Base-by-base conservation (phyloP, 1,140 invertebrate species). In the Drosophila nannoptera region DNA sequence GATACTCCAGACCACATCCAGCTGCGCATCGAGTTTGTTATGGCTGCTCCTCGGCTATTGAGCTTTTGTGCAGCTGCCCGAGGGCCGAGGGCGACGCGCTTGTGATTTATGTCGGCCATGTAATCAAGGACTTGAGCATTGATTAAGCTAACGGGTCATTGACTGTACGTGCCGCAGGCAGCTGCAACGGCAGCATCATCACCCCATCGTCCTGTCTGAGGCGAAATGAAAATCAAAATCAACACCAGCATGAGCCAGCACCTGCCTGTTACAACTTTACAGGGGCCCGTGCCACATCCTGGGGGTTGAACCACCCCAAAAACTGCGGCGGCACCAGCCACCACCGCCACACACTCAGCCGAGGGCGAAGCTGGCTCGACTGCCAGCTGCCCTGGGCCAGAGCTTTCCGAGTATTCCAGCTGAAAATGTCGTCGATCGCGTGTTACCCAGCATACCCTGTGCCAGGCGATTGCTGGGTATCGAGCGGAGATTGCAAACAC, bases 81-180 rank as follows among this genome's bases (percentile, higher is more conserved):
- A 49, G 33, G 36, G 60, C 42, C 11, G 9, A 49, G 33, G 36
- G 60, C 72, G 61, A 40, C 32, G 43, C 58, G 46, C 56, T 63
- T 77, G 50, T 78, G 78, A 84, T 83, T 83, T 84, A 86, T 84
- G 80, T 84, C 80, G 80, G 67, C 73, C 76, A 86, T 86, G 80
- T 86, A 84, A 84, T 86, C 73, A 69, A 59, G 53, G 46, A 11
- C 35, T 50, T 46, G 11, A 42, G 46, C 68, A 73, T 66, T 84
- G 80, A 84, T 84, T 84, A 86, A 84, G 80, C 81, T 86, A 78
- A 62, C 70, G 62, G 80, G 80, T 84, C 80, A 69, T 86, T 84
- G 77, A 81, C 77, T 81, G 69, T 58, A 42, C 52, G n/a, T 7
- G 12, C n/a, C 40, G 6, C 56, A 56, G 73, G 56, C 77, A 73